These are phyloP conservation scores for Volucella bombylans DNA, from an alignment of 2,888 invertebrate species.

Conservation along the genomic window DNA sequence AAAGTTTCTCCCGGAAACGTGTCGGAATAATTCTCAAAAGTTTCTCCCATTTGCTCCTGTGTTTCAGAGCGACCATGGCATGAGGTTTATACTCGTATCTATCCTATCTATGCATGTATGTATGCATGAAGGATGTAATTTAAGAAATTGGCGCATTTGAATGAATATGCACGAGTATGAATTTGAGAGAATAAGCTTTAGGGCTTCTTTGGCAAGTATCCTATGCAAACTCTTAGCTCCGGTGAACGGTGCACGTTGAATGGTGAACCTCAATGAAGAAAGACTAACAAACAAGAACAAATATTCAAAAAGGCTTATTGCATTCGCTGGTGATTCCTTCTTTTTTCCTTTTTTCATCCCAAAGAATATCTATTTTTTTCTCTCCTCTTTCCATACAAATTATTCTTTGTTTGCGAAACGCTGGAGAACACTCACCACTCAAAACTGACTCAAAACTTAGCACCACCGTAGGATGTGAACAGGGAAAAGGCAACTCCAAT, in stretches of 20 bases:
- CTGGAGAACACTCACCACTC: no score
- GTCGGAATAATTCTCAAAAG: constrained; percentile 11
- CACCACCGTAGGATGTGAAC: no score
- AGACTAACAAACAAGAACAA: constrained; percentile 5
- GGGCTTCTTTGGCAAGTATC: constrained; percentile 49
- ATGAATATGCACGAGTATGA: no score
- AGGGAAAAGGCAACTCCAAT: neutral
- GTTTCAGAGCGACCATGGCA: neutral
- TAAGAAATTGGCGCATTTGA: constrained; percentile 37
- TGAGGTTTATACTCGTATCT: neutral
- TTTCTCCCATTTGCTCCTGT: neutral
- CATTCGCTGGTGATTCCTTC: constrained; percentile 1
- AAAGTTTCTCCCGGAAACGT: neutral
- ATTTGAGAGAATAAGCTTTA: constrained; percentile 19
- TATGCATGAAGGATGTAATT: constrained; percentile 35
- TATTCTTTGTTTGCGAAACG: constrained; percentile 1
- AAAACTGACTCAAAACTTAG: no score
- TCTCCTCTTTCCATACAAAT: constrained; percentile 12
- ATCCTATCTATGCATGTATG: neutral
- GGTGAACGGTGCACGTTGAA: neutral
- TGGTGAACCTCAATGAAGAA: neutral
- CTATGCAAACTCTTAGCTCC: constrained; percentile 19
- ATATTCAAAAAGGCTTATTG: constrained; percentile 37
- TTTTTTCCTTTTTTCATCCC: neutral
- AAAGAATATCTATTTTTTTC: neutral